phyloP scores from a whole-genome alignment of 2,797 vertebrate genomes.

The Spheniscus humboldti region DNA sequence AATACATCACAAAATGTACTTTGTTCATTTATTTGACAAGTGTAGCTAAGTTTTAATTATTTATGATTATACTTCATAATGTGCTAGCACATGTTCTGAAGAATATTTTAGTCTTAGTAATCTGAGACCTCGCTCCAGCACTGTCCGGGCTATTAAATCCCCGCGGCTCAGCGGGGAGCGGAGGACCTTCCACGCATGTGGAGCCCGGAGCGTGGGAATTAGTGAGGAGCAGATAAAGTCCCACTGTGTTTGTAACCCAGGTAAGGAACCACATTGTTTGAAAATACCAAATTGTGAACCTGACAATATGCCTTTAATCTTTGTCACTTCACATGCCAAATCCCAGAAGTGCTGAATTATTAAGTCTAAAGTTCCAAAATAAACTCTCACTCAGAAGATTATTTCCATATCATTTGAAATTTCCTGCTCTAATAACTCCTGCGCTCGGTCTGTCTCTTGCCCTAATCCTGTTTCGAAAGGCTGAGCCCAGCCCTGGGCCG shows the following conservation, averaged over 20 bases:
- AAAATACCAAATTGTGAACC: not conserved
- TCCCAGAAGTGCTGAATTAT: constrained; percentile 65
- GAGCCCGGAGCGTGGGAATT: not conserved
- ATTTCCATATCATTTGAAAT: constrained; percentile 69
- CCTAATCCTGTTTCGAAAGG: constrained; percentile 39
- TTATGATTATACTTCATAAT: constrained; percentile 35
- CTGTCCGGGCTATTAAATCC: not conserved
- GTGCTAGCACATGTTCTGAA: constrained; percentile 30
- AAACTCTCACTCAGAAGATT: constrained; percentile 60
- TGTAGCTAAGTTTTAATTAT: constrained; percentile 62
- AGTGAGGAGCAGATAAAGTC: not conserved
- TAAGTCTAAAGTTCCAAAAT: constrained; percentile 67
- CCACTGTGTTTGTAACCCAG: not conserved
- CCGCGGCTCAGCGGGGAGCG: not conserved
- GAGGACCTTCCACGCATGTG: not conserved
- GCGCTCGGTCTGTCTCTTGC: constrained; percentile 18
- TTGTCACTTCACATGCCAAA: constrained; percentile 60
- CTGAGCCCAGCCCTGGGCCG: not conserved
- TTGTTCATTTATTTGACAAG: constrained; percentile 62
- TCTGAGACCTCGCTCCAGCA: not conserved
- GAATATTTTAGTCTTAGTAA: not conserved
- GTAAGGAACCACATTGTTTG: not conserved
- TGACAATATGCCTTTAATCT: constrained; percentile 54
- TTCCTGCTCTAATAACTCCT: constrained; percentile 70
- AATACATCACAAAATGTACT: constrained; percentile 28